A percentile compares a stretch with the other conserved stretches of the same genome.
Evolutionary conservation across 2,888 invertebrate species (phyloP).

Genomic region (Hydrotaea diabolus): DNA sequence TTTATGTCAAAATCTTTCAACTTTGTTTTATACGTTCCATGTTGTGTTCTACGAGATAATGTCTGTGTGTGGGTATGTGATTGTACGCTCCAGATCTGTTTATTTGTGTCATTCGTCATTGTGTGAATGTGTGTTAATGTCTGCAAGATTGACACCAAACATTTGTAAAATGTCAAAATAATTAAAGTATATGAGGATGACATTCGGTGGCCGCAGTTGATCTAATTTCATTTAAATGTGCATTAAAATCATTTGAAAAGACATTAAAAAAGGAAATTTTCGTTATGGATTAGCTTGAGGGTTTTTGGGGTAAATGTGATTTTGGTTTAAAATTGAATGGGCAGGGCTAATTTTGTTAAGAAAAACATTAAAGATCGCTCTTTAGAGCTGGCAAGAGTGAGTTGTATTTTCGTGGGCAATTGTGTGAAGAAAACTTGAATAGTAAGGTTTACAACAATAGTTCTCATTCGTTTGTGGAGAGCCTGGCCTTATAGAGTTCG

Average conservation of each 20-base stretch:
- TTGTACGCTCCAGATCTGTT: slow-evolving; percentile 7
- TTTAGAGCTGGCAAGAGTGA: no score
- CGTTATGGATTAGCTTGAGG: neutral
- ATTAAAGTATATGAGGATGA: slow-evolving; percentile 47
- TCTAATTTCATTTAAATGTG: slow-evolving; percentile 37
- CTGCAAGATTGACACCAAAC: slow-evolving; percentile 57
- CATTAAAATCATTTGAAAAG: slow-evolving; percentile 21
- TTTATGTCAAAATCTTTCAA: slow-evolving; percentile 39
- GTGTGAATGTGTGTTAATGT: slow-evolving; percentile 54
- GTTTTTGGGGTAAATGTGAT: no score
- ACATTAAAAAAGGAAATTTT: neutral
- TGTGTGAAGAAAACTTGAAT: no score
- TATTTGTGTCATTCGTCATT: slow-evolving; percentile 26
- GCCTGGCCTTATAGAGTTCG: no score
- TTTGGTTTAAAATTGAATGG: neutral
- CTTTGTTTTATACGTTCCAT: slow-evolving; percentile 14
- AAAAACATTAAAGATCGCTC: no score
- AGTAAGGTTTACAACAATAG: no score
- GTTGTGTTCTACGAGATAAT: slow-evolving; percentile 13
- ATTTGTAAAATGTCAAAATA: slow-evolving; percentile 64
- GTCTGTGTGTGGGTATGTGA: neutral
- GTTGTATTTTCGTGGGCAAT: no score
- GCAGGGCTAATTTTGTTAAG: no score
- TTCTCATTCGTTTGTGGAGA: no score
- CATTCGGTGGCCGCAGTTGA: slow-evolving; percentile 54